Evolutionary conservation across 2,888 invertebrate genomes (phyloP), one percentile per base, ranked within the genome.

Genomic region (Parnassius mnemosyne): DNA sequence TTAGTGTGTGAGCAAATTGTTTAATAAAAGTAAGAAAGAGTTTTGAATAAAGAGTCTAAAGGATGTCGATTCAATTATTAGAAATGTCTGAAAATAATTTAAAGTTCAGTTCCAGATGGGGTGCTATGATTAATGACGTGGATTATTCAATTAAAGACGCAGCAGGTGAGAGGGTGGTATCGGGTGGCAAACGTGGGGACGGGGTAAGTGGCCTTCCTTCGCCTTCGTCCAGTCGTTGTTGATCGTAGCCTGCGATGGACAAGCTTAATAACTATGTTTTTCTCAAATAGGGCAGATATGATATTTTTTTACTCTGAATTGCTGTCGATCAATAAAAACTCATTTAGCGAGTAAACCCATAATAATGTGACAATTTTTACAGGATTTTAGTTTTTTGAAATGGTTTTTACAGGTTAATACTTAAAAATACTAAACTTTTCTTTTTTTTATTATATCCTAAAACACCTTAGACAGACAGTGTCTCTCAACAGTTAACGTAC

Each of bases 121-220:
- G 76, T 73, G 75, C 76, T 81, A 88, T 92, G 91, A 92, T 92
- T 91, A 92, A 92, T 92, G 91, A 88, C 83, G 77, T 78, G 83
- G 89, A 91, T 92, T 91, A 92, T 92, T 92, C 89, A 92, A 92
- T 92, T 91, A 91, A 90, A 86, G 86, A 85, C 85, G 81, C 80
- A 78, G 80, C 86, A 88, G 89, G 89, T 87, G 83, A 80, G 80
- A 76, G 77, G 75, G 80, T 69, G 70, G 66, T 61, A 54, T 44
- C 66, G 69, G 67, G 63, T 34, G 59, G 63, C 64, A 68, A 44
- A 16, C 16, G 42, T 51, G 10, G 47, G 54, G 62, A 7, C 43
- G 52, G 50, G 49, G 57, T 49, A 62, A 62, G 57, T 63, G 64
- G 66, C 64, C 56, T 55, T 69, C 76, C 71, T 81, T 78, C 80